Evolutionary conservation across 2,797 vertebrate species (phyloP).

Genomic region (Helostoma temminkii): DNA sequence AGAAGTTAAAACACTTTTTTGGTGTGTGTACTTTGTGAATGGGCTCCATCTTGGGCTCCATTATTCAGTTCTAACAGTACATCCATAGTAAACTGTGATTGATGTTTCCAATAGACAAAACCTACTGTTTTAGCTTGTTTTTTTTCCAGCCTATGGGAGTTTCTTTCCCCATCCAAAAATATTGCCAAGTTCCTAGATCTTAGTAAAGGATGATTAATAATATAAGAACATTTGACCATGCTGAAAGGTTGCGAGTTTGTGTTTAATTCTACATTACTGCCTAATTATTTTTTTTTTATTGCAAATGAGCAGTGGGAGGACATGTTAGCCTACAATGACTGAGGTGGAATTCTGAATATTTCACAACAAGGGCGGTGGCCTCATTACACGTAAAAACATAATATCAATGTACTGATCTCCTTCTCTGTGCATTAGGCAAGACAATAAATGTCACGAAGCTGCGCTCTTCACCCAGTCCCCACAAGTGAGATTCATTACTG

Average conservation of each 20-base stretch:
- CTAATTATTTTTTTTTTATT: constrained; percentile 2
- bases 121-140: not conserved
- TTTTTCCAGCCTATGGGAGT: not conserved
- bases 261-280: not conserved
- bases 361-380: constrained; percentile 52
- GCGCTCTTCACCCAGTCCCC: constrained; percentile 69
- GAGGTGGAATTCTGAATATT: constrained; percentile 37
- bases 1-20: not conserved
- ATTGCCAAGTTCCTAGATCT: not conserved
- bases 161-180: not conserved
- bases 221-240: not conserved
- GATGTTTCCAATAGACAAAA: not conserved
- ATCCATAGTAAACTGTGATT: not conserved
- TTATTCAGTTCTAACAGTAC: not conserved
- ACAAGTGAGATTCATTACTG: constrained; percentile 83
- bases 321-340: not conserved
- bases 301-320: constrained; percentile 13
- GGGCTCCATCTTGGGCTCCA: not conserved
- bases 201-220: not conserved
- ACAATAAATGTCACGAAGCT: constrained; percentile 85
- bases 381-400: constrained; percentile 70
- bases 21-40: not conserved
- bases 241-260: not conserved
- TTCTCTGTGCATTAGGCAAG: constrained; percentile 75
- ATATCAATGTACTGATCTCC: constrained; percentile 73